Evolutionary conservation across 2,797 vertebrate species (phyloP), one percentile per base, ranked within the genome.

Genomic region (Emydoidea blandingii): DNA sequence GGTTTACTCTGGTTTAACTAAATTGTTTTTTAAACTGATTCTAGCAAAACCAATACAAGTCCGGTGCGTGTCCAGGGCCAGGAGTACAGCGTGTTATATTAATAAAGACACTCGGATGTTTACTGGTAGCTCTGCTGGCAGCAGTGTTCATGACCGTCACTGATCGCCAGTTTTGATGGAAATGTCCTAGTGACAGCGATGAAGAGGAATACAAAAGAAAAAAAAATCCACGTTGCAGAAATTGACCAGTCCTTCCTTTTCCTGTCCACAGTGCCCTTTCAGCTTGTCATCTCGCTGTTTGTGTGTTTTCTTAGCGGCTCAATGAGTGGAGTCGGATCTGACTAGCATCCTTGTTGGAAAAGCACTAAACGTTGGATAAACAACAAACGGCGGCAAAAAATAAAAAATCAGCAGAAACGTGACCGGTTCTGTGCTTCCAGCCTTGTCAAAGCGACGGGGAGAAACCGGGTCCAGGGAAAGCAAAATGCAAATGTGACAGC

Each of bases 151-250:
- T 47, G 88, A 83, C 4, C 0, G 3, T 54, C n/a, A 15, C 0
- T 0, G 47, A 37, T 0, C 0, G 11, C 34, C 0, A 0, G 83
- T 68, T n/a, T n/a, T 88, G 53, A 52, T 1, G 1, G 44, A 83
- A 3, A 23, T 12, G 80, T 89, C 76, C 49, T 81, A 92, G 49
- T 5, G 0, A 94, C 56, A 16, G 59, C 34, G 52, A 76, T 87
- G 50, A 91, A 19, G 84, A 94, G 27, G 23, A n/a, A 85, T 53
- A 78, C 19, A 80, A 95, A 90, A 90, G 88, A 80, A 12, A n/a
- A 23, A 23, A 31, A 85, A 88, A 86, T 21, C 54, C 59, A 53
- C 79, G 76, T 59, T 89, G 52, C 37, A 87, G 83, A 62, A 93
- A 83, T 0, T 25, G 44, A 34, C 53, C 50, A 56, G 44, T 89